Conservation (phyloP, 2,113 vertebrate genomes). For the Sinocyclocheilus anshuiensis region DNA sequence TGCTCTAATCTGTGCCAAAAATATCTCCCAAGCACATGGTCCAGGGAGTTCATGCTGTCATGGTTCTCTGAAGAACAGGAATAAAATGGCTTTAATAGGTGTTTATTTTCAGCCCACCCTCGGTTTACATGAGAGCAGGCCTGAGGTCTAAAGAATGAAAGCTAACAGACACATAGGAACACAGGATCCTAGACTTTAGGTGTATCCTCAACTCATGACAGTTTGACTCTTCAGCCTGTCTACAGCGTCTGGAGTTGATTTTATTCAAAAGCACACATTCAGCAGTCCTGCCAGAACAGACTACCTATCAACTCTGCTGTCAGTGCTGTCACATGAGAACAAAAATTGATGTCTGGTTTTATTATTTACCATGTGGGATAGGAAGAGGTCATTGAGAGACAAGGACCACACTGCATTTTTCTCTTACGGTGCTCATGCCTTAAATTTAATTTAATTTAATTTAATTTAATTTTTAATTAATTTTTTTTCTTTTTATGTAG, state of each 20-base stretch:
- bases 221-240: background rate
- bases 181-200: background rate
- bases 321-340: background rate
- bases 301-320: background rate
- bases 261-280: slow-evolving; percentile 8
- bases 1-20: slow-evolving; percentile 43
- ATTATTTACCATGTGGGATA: background rate
- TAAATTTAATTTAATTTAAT: too few relatives aligned
- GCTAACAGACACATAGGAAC: background rate
- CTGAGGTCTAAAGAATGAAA: slow-evolving; percentile 21
- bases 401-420: background rate
- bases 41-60: slow-evolving; percentile 52
- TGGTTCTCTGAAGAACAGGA: slow-evolving; percentile 51
- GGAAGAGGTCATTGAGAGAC: slow-evolving; percentile 6
- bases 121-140: background rate
- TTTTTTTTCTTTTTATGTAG: too few relatives aligned
- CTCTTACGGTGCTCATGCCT: too few relatives aligned
- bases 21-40: slow-evolving; percentile 52
- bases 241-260: background rate
- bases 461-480: too few relatives aligned
- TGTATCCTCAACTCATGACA: background rate
- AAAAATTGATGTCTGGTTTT: background rate
- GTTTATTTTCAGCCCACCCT: slow-evolving; percentile 47
- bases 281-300: slow-evolving; percentile 18
- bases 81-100: slow-evolving; percentile 56